Conservation (phyloP, 2,113 vertebrate species). For the Petrocephalus microphthalmus region DNA sequence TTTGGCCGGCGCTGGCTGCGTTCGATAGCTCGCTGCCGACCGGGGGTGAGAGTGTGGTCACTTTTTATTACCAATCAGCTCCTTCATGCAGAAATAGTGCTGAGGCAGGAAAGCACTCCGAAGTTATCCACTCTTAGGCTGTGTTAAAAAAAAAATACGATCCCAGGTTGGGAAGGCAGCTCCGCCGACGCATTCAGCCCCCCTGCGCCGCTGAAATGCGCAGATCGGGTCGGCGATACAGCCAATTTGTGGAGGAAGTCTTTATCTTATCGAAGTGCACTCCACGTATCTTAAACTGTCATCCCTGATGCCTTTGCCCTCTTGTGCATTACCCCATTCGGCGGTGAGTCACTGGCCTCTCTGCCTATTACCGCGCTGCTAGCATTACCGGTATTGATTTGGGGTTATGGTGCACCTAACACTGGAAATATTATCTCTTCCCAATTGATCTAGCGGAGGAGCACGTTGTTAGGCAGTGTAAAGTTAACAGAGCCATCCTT, state of each 20-base stretch:
- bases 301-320: conserved; percentile 1
- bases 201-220: background rate
- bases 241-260: background rate
- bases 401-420: conserved; percentile 1
- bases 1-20: conserved; percentile 29
- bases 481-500: background rate
- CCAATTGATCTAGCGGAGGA: background rate
- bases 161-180: background rate
- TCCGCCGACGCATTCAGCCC: background rate
- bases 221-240: background rate
- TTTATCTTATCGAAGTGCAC: background rate
- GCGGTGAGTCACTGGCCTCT: conserved; percentile 1
- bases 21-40: conserved; percentile 14
- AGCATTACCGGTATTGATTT: conserved; percentile 4
- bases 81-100: conserved; percentile 28
- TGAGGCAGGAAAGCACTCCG: conserved; percentile 1
- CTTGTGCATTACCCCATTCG: conserved; percentile 4
- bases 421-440: background rate
- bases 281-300: background rate
- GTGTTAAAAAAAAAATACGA: conserved; percentile 14
- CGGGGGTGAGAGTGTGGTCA: conserved; percentile 32
- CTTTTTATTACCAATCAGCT: conserved; percentile 35
- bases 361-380: background rate
- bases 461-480: background rate
- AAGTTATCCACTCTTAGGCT: conserved; percentile 17